phyloP scores from a whole-genome alignment of 30 jellyfish, hydroid and myxozoan genomes.

The Morbakka virulenta region DNA sequence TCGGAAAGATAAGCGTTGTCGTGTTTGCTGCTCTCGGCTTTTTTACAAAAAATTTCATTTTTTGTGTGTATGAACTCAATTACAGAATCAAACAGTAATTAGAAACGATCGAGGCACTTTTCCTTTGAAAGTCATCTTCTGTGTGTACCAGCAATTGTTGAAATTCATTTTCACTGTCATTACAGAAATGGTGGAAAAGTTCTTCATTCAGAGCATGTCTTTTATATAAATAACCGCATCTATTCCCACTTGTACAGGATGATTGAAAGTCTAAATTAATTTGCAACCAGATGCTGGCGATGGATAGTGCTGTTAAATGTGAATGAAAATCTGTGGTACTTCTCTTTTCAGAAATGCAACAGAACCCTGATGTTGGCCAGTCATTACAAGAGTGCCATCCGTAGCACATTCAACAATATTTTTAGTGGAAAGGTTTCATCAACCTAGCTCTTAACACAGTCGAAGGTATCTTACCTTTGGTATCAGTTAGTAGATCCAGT shows the following conservation, averaged over 20 bases:
- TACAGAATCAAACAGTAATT: not conserved
- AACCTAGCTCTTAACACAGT: not conserved
- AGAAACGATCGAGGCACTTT: not conserved
- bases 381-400: not conserved
- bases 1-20: not conserved
- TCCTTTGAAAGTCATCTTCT: not conserved
- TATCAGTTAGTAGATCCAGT: not conserved
- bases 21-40: not conserved
- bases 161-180: not conserved
- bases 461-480: not conserved
- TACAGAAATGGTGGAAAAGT: not conserved
- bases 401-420: not conserved
- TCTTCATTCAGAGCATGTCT: not conserved
- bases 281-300: not conserved
- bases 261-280: not conserved
- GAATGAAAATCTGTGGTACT: not conserved
- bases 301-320: not conserved
- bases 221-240: not conserved
- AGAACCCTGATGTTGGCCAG: not conserved
- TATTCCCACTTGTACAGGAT: not conserved
- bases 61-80: not conserved
- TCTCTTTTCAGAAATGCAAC: not conserved
- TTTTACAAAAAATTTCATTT: not conserved
- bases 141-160: not conserved
- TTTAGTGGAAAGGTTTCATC: not conserved